Conservation (phyloP, 2,888 invertebrate species). For the Poecilobothrus nobilitatus region DNA sequence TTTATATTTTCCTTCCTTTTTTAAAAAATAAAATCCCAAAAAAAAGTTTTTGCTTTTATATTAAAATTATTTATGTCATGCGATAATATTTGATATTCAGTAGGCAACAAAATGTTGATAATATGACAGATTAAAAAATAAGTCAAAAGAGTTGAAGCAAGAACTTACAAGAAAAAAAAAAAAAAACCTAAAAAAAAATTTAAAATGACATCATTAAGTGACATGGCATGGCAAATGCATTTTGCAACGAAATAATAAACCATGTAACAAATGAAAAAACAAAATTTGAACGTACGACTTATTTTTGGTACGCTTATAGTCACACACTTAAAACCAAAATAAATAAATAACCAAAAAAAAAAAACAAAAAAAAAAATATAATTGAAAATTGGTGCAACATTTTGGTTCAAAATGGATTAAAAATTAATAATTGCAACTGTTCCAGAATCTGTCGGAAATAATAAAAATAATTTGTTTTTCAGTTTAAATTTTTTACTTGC, state of each 20-base stretch:
- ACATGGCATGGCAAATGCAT: neutral
- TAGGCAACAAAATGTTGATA: neutral
- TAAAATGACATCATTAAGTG: neutral
- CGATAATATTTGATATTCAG: neutral
- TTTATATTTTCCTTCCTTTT: no score
- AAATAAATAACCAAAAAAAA: neutral
- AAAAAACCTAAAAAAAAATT: no score
- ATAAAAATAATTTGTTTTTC: no score
- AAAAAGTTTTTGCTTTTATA: no score
- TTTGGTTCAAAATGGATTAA: neutral
- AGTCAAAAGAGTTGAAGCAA: no score
- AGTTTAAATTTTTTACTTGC: no score
- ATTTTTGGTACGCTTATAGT: no score
- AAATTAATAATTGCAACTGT: neutral
- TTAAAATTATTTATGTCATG: slow-evolving; percentile 1
- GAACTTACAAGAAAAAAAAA: no score
- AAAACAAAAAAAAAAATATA: neutral
- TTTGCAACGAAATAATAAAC: neutral
- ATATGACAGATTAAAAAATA: neutral
- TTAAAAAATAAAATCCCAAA: no score
- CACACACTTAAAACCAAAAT: neutral
- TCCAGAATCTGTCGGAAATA: neutral
- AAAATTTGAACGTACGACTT: no score
- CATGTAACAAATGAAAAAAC: neutral
- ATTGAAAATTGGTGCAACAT: neutral